Base-by-base conservation (phyloP, 2,888 invertebrate species). In the Synanthedon myopaeformis region DNA sequence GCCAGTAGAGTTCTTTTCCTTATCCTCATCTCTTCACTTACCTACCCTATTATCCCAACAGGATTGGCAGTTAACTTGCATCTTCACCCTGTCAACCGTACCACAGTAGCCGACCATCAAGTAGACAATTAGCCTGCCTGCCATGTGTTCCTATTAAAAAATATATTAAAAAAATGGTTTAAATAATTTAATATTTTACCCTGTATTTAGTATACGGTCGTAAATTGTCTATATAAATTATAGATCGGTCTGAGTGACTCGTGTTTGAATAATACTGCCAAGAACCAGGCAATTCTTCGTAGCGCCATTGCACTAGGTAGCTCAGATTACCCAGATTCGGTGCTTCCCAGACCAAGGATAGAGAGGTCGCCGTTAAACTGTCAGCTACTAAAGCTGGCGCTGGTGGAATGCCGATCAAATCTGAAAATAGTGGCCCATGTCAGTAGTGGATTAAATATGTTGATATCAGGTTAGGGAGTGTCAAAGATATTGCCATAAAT, bases 191-290 rank as follows among this genome's bases (percentile, higher is more conserved):
- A 35, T 35, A 35, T 10, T 35, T 85, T 84, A 97, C 97, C 89
- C 93, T 91, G 74, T 97, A 97, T 72, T 94, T 95, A 0, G 96
- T 94, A 72, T 95, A 97, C 0, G 97, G 96, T 61, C 93, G 91
- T 52, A 97, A 86, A 61, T 93, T 91, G 60, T 93, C 92, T 8
- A 97, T 92, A 28, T 90, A 89, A 62, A 93, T 93, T 48, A 91
- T 90, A 19, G 90, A 89, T 62, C 90, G 74, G 62, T 91, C 89
- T 1, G 90, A 89, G 89, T 93, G 92, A 52, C 91, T 91, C 64
- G 91, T 91, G 70, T 93, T 93, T 51, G 92, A 89, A 72, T 93
- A 95, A 74, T 94, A 95, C 71, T 94, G 93, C 97, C 97, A 97
- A 19, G 91, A 89, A 52, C 90, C 91, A 4, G 91, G 90, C 49